Base-by-base conservation (phyloP, 1,140 invertebrate species). In the Acromyrmex charruanus region DNA sequence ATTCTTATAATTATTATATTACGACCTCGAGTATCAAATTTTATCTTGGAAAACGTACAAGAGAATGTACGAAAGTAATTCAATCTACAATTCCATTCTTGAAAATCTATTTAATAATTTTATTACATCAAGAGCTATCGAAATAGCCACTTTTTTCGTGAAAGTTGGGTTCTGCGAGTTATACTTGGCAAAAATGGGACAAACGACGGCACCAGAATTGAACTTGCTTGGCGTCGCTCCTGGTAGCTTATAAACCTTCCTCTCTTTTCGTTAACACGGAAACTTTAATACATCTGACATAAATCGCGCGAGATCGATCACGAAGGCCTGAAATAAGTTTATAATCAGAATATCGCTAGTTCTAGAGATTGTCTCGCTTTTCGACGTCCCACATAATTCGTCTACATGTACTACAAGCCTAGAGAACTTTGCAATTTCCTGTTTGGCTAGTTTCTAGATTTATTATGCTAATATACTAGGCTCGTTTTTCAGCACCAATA, bases 281-380 rank as follows among this genome's bases (percentile, higher is more conserved):
- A 91, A 91, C 69, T 92, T 92, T 92, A 90, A 91, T 92, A 68
- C 90, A 63, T 85, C 85, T 81, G 84, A 89, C 91, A 88, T 82
- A 91, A 92, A 92, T 90, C 88, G 87, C 74, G 87, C 75, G 55
- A 65, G 87, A 92, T 91, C 88, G 89, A 90, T 91, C 90, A 92
- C 90, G 89, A 89, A 91, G 77, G 69, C 69, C 77, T 77, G 59
- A 39, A 86, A 81, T 86, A 80, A 86, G 53, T 80, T 80, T 80
- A 80, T 86, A 86, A 71, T 80, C 77, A 28, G 51, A 69, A 35
- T 69, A 79, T 79, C 74, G 74, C 59, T 12, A n/a, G 51, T 18
- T 55, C 35, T 79, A 28, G 49, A 58, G 53, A 79, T 77, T 85
- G 80, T 87, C 68, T 65, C 69, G 55, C 69, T 72, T 72, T 25